Base-by-base conservation (phyloP, 2,797 vertebrate species). In the Spinus pinus region DNA sequence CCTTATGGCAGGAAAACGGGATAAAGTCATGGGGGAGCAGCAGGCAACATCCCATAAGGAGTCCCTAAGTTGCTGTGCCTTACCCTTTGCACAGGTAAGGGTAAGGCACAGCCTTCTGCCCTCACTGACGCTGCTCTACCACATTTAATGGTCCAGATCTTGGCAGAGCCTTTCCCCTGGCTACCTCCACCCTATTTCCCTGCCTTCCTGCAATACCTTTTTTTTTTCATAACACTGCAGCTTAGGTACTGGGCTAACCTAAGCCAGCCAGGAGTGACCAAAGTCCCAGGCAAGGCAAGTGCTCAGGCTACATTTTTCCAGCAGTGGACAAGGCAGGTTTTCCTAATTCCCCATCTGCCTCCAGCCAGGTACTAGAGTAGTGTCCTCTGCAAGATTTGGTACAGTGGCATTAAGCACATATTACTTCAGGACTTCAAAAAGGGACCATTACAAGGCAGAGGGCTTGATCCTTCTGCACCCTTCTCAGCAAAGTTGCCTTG, bases 321-420 rank as follows among this genome's bases (percentile, higher is more conserved):
- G 23, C 0, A 0, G 24, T 10, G 12, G 13, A 22, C 28, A 49
- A 49, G 10, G 24, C 27, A 3, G 6, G 6, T 70, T 94, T 88
- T 88, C 41, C 46, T 65, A 31, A 33, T 53, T 67, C n/a, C 22
- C 8, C 15, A 1, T 4, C 7, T 60, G 28, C 7, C 22, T 81
- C 22, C 53, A 77, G 35, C 24, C 44, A 74, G 37, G 28, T 30
- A 14, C 9, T 15, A 47, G 6, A 37, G n/a, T 0, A 3, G 31
- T 49, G 18, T 27, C 25, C 25, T 19, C 41, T 58, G 23, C 33
- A 37, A 0, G 0, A 19, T 3, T 70, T 2, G 19, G 21, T 62
- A 9, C 6, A 53, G 33, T 31, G 47, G 18, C 37, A 33, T 42
- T 33, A 70, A 25, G 56, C n/a, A 66, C 6, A 4, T 30, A 16